phyloP scores from a whole-genome alignment of 1,140 invertebrate species.

The Halictus rubicundus region DNA sequence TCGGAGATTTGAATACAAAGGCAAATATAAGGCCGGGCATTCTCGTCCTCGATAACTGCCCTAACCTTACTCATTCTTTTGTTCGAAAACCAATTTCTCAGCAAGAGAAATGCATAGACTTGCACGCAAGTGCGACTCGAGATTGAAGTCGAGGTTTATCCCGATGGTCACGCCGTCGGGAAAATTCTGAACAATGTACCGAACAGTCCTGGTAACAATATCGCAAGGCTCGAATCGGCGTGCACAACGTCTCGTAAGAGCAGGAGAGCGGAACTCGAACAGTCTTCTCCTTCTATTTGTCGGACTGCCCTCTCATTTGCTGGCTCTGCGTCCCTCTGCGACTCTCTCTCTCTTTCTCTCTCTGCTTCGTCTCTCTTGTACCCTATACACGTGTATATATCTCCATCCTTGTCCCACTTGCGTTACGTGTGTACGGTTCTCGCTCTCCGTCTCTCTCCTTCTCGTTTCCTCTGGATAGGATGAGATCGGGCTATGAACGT shows the following conservation, averaged over 20 bases:
- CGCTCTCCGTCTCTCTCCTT: neutral
- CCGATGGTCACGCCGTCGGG: constrained; percentile 1
- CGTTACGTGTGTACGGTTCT: neutral
- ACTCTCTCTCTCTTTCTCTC: constrained; percentile 34
- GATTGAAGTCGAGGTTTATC: constrained; percentile 13
- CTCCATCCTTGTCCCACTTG: neutral
- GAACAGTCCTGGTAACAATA: constrained; percentile 46
- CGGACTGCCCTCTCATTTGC: constrained; percentile 52
- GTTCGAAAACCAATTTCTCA: constrained; percentile 8
- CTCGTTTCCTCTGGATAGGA: constrained; percentile 10
- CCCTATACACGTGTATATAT: constrained; percentile 5
- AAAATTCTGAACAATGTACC: constrained; percentile 43
- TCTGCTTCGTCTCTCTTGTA: neutral
- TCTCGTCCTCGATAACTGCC: neutral
- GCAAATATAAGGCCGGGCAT: neutral
- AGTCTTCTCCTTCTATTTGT: constrained; percentile 55
- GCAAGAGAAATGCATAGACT: neutral
- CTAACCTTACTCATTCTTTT: neutral
- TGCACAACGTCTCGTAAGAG: constrained; percentile 41
- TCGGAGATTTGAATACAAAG: neutral
- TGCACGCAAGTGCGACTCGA: neutral
- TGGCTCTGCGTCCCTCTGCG: constrained; percentile 44
- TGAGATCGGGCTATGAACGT: constrained; percentile 42
- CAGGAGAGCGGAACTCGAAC: constrained; percentile 50
- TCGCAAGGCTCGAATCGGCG: constrained; percentile 41